phyloP scores from a whole-genome alignment of 2,113 vertebrate genomes.

The Tachysurus vachellii region DNA sequence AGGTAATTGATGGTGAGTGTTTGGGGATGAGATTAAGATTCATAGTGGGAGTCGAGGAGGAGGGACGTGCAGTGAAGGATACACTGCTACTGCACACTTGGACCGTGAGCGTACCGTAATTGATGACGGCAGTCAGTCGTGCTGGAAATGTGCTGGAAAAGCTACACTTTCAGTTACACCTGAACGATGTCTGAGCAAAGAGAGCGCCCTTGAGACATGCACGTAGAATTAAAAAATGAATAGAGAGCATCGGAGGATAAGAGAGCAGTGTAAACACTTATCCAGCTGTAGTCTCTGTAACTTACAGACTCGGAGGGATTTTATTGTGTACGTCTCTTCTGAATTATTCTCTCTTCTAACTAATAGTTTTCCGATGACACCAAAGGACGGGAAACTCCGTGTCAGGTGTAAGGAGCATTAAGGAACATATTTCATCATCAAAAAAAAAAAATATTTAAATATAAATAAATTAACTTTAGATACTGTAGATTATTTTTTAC shows the following conservation, averaged over 20 bases:
- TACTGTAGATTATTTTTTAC: too few relatives aligned
- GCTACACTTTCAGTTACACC: conserved; percentile 51
- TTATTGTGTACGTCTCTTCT: not conserved
- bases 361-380: too few relatives aligned
- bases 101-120: conserved; percentile 56
- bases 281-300: not conserved
- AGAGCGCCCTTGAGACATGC: conserved; percentile 34
- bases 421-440: too few relatives aligned
- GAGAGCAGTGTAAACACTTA: conserved; percentile 4
- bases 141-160: conserved; percentile 54
- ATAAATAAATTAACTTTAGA: not conserved
- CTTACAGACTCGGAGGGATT: not conserved
- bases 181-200: conserved; percentile 42
- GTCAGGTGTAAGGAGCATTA: not conserved
- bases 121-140: conserved; percentile 48
- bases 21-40: conserved; percentile 75
- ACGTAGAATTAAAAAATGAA: conserved; percentile 14
- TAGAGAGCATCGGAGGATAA: not conserved
- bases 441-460: not conserved
- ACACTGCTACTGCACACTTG: conserved; percentile 57
- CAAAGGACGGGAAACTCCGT: not conserved
- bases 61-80: conserved; percentile 66
- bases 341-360: not conserved
- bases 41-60: conserved; percentile 65
- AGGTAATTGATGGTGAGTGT: conserved; percentile 76